Evolutionary conservation across 1,140 invertebrate genomes (phyloP), one percentile per base, ranked within the genome.

Genomic region (Campodea augens): DNA sequence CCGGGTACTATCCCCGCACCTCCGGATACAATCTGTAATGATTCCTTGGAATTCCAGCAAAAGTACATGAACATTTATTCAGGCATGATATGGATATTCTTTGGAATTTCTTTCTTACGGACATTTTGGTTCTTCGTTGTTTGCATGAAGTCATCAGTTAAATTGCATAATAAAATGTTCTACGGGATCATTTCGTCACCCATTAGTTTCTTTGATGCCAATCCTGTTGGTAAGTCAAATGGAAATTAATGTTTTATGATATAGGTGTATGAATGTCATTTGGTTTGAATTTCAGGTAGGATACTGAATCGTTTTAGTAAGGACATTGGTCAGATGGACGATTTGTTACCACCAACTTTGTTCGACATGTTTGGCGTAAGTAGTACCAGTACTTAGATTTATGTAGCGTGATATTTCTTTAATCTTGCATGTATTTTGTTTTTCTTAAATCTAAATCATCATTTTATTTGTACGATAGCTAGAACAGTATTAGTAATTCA

Each of bases 301-400:
- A 82, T 89, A 41, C 61, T 90, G 12, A 90, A 88, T 56, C 66
- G 82, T 45, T 88, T 86, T 62, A 81, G 81, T 0, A 84, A 85
- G 61, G 87, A 92, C 57, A 74, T 88, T 61, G 84, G 83, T 12
- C 73, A 77, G 20, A 75, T 90, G 20, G 89, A 92, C 60, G 85
- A 90, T 57, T 67, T 80, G 13, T 58, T 95, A 25, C 87, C 90
- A 37, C 65, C 69, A 42, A 70, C 74, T 1, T 65, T 83, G 56
- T 73, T 80, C 51, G 83, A 88, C 73, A 64, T 66, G 48, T 46
- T 69, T 27, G n/a, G 38, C 15, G 7, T 25, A 15, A 40, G 38
- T 32, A 43, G 15, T 10, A 2, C 13, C 39, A 41, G 13, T n/a
- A 15, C n/a, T 0, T 2, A n/a, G n/a, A n/a, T n/a, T n/a, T n/a